Percentiles rank a stretch among this genome's conserved stretches.
Evolutionary conservation across 2,113 vertebrate genomes (phyloP).

Genomic region (Raja brachyura): DNA sequence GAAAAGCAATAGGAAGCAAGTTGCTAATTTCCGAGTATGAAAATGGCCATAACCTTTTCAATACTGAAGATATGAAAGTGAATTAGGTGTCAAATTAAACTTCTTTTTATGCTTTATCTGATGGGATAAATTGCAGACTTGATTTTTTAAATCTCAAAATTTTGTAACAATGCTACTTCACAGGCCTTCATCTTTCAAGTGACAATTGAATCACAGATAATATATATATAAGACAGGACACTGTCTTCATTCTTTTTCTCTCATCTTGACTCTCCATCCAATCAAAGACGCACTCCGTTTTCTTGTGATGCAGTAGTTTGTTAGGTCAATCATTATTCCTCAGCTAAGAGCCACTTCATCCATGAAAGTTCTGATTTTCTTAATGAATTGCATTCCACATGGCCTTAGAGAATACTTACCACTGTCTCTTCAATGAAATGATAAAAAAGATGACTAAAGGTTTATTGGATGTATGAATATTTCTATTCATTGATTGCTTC

Average conservation of each 20-base stretch:
- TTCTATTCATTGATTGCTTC: neutral
- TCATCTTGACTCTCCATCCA: neutral
- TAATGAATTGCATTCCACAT: neutral
- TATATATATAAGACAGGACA: neutral
- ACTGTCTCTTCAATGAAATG: neutral
- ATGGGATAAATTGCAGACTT: too few species aligned
- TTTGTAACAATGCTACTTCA: too few species aligned
- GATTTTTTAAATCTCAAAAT: too few species aligned
- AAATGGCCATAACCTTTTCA: too few species aligned
- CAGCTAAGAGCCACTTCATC: neutral
- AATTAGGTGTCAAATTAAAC: too few species aligned
- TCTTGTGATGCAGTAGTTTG: neutral
- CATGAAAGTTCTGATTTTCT: neutral
- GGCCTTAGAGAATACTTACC: neutral
- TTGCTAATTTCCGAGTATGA: too few species aligned
- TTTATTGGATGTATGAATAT: neutral
- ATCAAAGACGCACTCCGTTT: too few species aligned
- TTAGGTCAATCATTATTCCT: neutral
- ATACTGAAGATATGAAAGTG: too few species aligned
- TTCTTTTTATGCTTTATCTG: too few species aligned
- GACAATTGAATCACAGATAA: neutral
- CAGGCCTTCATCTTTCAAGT: neutral
- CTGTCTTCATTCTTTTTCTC: neutral
- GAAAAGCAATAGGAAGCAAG: too few species aligned
- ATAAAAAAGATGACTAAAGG: neutral